These are phyloP conservation scores for Brachyptera risi DNA, from an alignment of 2,888 invertebrate genomes.

Conservation along the genomic window DNA sequence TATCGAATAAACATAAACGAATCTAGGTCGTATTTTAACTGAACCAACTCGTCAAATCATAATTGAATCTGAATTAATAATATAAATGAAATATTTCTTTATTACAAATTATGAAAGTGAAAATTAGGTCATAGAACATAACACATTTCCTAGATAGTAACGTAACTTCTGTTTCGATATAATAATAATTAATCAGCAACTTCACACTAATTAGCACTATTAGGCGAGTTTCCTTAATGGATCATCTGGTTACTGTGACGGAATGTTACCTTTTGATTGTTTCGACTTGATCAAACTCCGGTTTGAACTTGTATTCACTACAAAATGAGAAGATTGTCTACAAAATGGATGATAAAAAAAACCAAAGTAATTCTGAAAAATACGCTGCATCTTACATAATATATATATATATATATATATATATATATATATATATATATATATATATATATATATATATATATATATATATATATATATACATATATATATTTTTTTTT, in stretches of 20 bases:
- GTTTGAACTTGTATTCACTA: too few relatives aligned
- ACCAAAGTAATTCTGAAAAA: too few relatives aligned
- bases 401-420: too few relatives aligned
- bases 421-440: too few relatives aligned
- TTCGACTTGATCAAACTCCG: too few relatives aligned
- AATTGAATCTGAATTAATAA: constrained; percentile 18
- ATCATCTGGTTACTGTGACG: background rate
- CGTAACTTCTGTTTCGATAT: background rate
- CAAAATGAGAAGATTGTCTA: too few relatives aligned
- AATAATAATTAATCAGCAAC: too few relatives aligned
- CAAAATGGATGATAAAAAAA: too few relatives aligned
- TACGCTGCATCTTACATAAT: too few relatives aligned
- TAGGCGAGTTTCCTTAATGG: background rate
- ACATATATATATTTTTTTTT: too few relatives aligned
- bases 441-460: too few relatives aligned
- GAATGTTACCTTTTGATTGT: constrained; percentile 5
- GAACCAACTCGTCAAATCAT: constrained; percentile 15
- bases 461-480: too few relatives aligned
- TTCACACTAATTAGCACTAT: constrained; percentile 2
- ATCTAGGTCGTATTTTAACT: constrained; percentile 15
- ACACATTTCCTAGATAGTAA: background rate
- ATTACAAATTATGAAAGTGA: constrained; percentile 5
- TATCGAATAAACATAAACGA: background rate
- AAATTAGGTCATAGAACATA: constrained; percentile 6
- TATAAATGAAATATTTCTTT: background rate